Percentiles rank a stretch among this genome's conserved stretches.
Conservation (phyloP, 2,888 invertebrate species). For the Torymus auratus region DNA sequence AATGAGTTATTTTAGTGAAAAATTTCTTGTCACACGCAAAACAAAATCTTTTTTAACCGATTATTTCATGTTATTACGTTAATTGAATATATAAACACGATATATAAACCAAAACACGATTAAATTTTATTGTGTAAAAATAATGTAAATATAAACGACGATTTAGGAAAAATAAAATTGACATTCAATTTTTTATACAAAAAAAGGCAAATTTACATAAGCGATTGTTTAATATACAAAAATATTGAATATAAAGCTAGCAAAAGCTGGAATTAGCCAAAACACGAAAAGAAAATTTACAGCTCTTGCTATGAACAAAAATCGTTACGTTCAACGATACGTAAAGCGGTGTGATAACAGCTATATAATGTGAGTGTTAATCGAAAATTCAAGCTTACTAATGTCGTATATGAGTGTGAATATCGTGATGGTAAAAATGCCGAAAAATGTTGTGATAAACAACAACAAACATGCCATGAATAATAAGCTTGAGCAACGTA, state of each 20-base stretch:
- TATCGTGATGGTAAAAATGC: conserved; percentile 31
- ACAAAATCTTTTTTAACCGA: too few relatives aligned
- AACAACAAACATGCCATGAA: conserved; percentile 56
- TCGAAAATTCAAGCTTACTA: conserved; percentile 32
- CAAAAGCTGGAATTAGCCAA: conserved; percentile 11
- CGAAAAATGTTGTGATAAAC: conserved; percentile 32
- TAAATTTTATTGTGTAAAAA: too few relatives aligned
- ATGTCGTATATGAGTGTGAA: conserved; percentile 13
- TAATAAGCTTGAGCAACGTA: conserved; percentile 48
- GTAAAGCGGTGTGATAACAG: conserved; percentile 23
- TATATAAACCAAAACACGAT: too few relatives aligned
- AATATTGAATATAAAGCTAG: conserved; percentile 1
- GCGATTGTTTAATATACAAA: background rate
- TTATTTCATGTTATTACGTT: too few relatives aligned
- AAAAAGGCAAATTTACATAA: conserved; percentile 8
- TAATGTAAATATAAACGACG: too few relatives aligned
- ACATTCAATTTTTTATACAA: conserved; percentile 1
- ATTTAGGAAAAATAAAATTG: conserved; percentile 2
- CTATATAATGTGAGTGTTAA: conserved; percentile 33
- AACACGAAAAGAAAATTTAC: conserved; percentile 17
- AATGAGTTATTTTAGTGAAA: background rate
- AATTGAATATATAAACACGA: too few relatives aligned
- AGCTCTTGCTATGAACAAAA: conserved; percentile 25
- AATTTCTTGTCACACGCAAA: too few relatives aligned
- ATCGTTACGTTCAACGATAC: conserved; percentile 15